Evolutionary conservation across 2,113 vertebrate species (phyloP), one percentile per base, ranked within the genome.

Genomic region (Cryptotis parvus): DNA sequence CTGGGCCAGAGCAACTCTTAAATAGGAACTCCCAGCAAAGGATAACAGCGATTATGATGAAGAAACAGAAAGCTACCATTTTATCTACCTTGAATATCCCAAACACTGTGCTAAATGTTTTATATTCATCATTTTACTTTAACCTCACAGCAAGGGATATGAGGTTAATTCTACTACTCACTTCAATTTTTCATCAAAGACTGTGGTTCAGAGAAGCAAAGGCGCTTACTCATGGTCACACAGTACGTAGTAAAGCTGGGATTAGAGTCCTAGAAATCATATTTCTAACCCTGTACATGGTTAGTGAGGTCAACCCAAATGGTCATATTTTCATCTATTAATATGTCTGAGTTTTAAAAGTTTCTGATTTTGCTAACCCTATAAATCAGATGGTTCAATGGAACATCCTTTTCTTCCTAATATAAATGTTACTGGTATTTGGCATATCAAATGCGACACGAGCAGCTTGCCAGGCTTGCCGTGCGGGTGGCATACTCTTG

Each of bases 141-240:
- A 82, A 58, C 16, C 39, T 83, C 43, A 69, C 4, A 70, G 35
- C 18, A 55, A 35, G 20, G 20, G 22, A 27, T 65, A 33, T 69
- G 12, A 55, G 65, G 14, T n/a, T 58, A 86, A 82, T 65, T 41
- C 66, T 55, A 43, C 52, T 5, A 26, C 39, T 70, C 29, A 33
- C 49, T 79, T 90, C 52, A n/a, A 61, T 55, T 87, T 72, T 66
- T 84, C 55, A 63, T n/a, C 35, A 33, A 80, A 31, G 77, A 68
- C 16, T 35, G 61, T 72, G 63, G 31, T 49, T 91, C 68, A 87
- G 73, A 87, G n/a, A 75, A 26, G 66, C 74, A 65, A 74, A 52
- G 16, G 43, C 22, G 84, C 31, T 87, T 80, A 58, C 43, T 41
- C 33, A 72, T 20, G 20, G 35, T 80, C 73, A 80, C 41, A 80